These are phyloP conservation scores for Lepidocyrtinus sp. DNA, from an alignment of 2,888 invertebrate species.

Conservation along the genomic window DNA sequence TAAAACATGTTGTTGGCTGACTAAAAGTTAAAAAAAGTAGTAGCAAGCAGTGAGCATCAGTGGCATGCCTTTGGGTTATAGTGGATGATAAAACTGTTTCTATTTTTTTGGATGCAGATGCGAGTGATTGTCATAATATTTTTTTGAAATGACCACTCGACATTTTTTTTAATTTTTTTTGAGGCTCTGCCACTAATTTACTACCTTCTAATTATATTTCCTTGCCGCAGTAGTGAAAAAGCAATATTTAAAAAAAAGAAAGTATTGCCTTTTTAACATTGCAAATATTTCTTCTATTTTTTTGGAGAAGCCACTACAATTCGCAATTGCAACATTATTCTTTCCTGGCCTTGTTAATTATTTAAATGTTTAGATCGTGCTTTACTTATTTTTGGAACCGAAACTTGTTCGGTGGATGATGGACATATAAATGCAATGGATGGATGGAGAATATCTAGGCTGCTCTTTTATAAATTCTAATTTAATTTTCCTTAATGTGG, in stretches of 20 bases:
- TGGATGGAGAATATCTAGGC: no score
- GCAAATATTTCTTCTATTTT: not conserved
- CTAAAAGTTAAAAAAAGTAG: conserved; percentile 7
- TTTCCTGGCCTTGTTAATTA: not conserved
- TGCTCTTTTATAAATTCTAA: not conserved
- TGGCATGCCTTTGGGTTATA: not conserved
- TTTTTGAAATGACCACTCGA: not conserved
- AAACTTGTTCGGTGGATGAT: no score
- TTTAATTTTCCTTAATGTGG: not conserved
- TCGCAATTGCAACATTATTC: not conserved
- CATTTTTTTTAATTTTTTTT: not conserved
- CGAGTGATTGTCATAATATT: not conserved
- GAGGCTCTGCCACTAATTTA: conserved; percentile 13
- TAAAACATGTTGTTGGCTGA: not conserved
- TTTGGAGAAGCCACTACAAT: not conserved
- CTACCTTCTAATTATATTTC: not conserved
- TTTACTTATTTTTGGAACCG: not conserved
- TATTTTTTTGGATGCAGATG: not conserved
- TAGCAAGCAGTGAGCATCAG: no score
- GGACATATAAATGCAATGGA: no score
- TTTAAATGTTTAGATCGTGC: not conserved
- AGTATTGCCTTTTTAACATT: no score
- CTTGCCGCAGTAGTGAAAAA: not conserved
- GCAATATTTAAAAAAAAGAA: no score
- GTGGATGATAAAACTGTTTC: no score